A percentile compares a stretch with the other conserved stretches of the same genome.
Conservation (phyloP, 1,140 invertebrate species). For the Drosophila auraria region DNA sequence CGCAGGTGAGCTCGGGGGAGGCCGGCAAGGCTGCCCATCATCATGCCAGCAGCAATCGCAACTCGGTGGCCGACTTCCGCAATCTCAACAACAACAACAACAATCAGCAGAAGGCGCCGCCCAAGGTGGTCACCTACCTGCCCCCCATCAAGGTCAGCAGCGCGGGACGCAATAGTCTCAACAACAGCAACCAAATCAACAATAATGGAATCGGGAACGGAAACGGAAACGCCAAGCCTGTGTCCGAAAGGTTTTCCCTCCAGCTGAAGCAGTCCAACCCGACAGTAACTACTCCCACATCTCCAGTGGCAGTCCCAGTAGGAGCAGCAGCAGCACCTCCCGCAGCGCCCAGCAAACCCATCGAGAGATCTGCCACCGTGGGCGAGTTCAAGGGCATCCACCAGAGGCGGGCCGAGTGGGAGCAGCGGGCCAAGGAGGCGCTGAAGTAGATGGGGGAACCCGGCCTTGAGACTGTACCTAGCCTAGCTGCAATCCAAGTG, state of each 20-base stretch:
- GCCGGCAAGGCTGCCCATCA: slow-evolving; percentile 14
- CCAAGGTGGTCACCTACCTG: slow-evolving; percentile 56
- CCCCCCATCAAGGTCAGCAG: slow-evolving; percentile 73
- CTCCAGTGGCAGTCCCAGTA: slow-evolving; percentile 3
- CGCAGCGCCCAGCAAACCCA: slow-evolving; percentile 55
- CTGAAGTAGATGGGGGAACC: slow-evolving; percentile 74
- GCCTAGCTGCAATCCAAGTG: slow-evolving; percentile 40
- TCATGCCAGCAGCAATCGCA: slow-evolving; percentile 62
- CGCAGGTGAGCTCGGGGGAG: slow-evolving; percentile 42
- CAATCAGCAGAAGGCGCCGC: slow-evolving; percentile 18
- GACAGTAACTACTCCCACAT: slow-evolving; percentile 22
- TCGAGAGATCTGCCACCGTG: slow-evolving; percentile 78
- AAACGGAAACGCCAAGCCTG: slow-evolving; percentile 23
- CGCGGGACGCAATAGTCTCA: slow-evolving; percentile 41
- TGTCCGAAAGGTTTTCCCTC: slow-evolving; percentile 52
- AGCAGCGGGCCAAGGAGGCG: slow-evolving; percentile 89
- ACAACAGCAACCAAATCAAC: slow-evolving; percentile 27
- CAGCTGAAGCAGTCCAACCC: slow-evolving; percentile 44
- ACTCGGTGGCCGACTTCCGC: slow-evolving; percentile 79
- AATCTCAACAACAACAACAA: slow-evolving; percentile 71
- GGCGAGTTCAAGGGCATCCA: slow-evolving; percentile 89
- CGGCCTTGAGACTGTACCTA: slow-evolving; percentile 35
- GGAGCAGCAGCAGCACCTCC: background rate
- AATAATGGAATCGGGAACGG: slow-evolving; percentile 17
- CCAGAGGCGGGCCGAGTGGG: slow-evolving; percentile 91